Base-by-base conservation (phyloP, 35 echinoderm and acorn worm genomes). In the Heliocidaris erythrogramma region DNA sequence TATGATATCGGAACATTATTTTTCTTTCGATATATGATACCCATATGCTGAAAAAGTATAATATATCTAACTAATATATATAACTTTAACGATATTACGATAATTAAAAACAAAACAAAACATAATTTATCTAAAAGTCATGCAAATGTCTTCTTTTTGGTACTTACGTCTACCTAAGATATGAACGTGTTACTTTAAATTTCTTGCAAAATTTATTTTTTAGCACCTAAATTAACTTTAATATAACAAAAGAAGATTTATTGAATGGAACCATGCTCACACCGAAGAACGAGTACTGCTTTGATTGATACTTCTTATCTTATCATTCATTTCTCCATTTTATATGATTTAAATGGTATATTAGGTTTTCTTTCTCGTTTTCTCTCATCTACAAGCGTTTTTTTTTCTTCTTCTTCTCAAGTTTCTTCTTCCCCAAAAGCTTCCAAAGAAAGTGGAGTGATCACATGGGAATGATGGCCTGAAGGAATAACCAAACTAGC, bases 121-220 rank as follows among this genome's bases (percentile, higher is more conserved):
- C 12, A 60, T 14, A 10, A 18, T 10, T 60, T 60, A 2, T 60
- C 59, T 42, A 42, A 42, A 42, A 42, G 91, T 93, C 91, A 10
- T 13, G 6, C 7, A 56, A 56, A 12, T 13, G 10, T 13, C 7
- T 56, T 56, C 52, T 56, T 56, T 56, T 56, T 56, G 35, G 52
- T 56, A 56, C 10, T 14, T 86, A 17, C 85, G 85, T 86, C 85
- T 86, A 86, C 21, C 85, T 86, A 86, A 86, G 85, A 86, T 86
- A 32, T 86, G 85, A 86, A 86, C 18, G 21, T 86, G 52, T 56
- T 56, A 56, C 0, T 42, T 42, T 3, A 1, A 14, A 56, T 56
- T 11, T 56, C 10, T 56, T 56, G 52, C 14, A 56, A 42, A 14
- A 56, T 56, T 56, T 56, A 10, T 56, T 56, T 56, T 56, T 11